phyloP scores from a whole-genome alignment of 2,797 vertebrate genomes.

The Chanos chanos region DNA sequence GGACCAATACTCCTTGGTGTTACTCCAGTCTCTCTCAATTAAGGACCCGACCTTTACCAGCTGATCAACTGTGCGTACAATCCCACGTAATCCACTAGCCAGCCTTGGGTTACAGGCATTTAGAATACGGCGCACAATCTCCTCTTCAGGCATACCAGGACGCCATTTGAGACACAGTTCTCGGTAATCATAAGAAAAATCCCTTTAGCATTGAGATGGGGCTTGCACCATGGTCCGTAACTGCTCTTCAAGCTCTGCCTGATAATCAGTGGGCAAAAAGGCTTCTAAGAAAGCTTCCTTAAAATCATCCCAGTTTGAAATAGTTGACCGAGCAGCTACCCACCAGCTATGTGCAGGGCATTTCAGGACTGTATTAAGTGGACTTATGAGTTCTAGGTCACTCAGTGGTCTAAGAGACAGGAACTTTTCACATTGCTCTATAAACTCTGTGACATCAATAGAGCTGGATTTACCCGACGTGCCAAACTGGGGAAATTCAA shows the following conservation, averaged over 20 bases:
- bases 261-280: background rate
- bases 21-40: no score
- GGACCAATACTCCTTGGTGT: slow-evolving; percentile 4
- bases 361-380: background rate
- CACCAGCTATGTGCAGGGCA: slow-evolving; percentile 2
- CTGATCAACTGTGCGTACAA: background rate
- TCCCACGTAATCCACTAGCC: slow-evolving; percentile 1
- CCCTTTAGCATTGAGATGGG: background rate
- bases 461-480: background rate
- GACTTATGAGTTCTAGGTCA: background rate
- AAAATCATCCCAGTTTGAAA: no score
- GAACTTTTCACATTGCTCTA: slow-evolving; percentile 15
- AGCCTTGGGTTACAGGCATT: slow-evolving; percentile 2
- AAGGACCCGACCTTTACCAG: slow-evolving; percentile 11
- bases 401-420: background rate
- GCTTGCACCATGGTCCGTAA: background rate
- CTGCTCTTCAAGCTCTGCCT: background rate
- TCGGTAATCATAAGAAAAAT: slow-evolving; percentile 17
- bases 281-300: no score
- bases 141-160: slow-evolving; percentile 1
- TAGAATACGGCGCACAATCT: slow-evolving; percentile 3
- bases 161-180: slow-evolving; percentile 19
- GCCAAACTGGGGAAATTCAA: slow-evolving; percentile 7
- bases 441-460: slow-evolving; percentile 7
- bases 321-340: no score